Evolutionary conservation across 2,888 invertebrate species (phyloP).

Genomic region (Electrophaes corylata): DNA sequence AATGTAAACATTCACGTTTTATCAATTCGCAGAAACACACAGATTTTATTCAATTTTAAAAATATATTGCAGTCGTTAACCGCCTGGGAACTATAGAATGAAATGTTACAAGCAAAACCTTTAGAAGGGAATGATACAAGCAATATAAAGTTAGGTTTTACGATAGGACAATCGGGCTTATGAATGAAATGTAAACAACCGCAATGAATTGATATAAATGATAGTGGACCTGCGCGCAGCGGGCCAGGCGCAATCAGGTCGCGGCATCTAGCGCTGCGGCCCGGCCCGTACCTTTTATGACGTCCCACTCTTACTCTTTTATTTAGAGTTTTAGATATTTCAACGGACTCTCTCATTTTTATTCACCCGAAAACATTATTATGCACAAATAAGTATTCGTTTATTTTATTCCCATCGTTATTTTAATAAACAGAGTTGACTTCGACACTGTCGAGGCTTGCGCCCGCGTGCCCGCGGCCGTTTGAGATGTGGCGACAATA

Average conservation of each 20-base stretch:
- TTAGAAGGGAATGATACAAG: constrained; percentile 46
- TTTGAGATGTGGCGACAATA: constrained; percentile 73
- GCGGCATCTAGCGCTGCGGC: constrained; percentile 71
- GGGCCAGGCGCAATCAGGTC: constrained; percentile 64
- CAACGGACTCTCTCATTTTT: constrained; percentile 77
- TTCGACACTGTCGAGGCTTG: constrained; percentile 70
- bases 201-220: constrained; percentile 81
- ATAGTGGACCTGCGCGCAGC: constrained; percentile 59
- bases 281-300: constrained; percentile 66
- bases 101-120: constrained; percentile 28
- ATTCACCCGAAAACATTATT: constrained; percentile 76
- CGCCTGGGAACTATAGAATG: constrained; percentile 15
- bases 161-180: constrained; percentile 66
- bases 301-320: constrained; percentile 60
- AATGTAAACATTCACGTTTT: constrained; percentile 33
- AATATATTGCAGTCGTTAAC: constrained; percentile 11
- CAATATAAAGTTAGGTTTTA: constrained; percentile 59
- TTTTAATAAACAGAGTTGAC: constrained; percentile 63
- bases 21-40: constrained; percentile 27
- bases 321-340: constrained; percentile 82
- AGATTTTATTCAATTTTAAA: constrained; percentile 12
- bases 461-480: constrained; percentile 47
- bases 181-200: constrained; percentile 81
- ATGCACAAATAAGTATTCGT: constrained; percentile 78
- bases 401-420: constrained; percentile 80